These are phyloP conservation scores for Microcebus lehilahytsara DNA, from an alignment of 2,113 vertebrate genomes.

Conservation along the genomic window DNA sequence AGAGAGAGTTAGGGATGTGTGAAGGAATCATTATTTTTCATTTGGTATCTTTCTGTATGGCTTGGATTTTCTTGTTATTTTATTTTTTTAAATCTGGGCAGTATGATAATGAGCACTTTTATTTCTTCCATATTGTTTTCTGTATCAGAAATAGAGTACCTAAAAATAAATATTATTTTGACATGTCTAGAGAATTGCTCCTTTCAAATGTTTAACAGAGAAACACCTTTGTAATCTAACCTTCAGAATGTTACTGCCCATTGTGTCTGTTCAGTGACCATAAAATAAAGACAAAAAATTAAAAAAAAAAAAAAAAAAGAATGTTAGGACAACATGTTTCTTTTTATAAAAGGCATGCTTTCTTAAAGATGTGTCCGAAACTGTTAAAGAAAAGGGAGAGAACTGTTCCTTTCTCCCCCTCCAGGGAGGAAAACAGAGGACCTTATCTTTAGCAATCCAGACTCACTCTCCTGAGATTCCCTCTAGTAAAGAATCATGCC, in stretches of 20 bases:
- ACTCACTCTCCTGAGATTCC: neutral
- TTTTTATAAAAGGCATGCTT: no score
- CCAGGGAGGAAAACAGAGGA: neutral
- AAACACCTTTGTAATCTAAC: no score
- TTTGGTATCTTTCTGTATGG: neutral
- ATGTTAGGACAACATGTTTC: no score
- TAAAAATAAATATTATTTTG: conserved; percentile 27
- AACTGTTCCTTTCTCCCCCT: neutral
- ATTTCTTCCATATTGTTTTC: conserved; percentile 2
- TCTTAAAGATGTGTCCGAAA: no score
- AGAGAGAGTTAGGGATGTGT: neutral
- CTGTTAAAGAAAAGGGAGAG: neutral
- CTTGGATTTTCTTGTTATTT: neutral
- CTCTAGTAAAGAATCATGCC: neutral
- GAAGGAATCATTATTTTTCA: neutral
- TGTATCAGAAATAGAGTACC: neutral
- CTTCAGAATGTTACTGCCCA: no score
- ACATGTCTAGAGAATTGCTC: conserved; percentile 4
- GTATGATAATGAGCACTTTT: neutral
- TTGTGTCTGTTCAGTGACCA: no score
- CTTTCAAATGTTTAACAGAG: neutral
- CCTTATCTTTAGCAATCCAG: neutral
- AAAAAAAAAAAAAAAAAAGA: no score
- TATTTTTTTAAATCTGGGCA: neutral
- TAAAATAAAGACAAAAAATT: no score